Evolutionary conservation across 1,140 invertebrate genomes (phyloP).

Genomic region (Neotoxoptera formosana): DNA sequence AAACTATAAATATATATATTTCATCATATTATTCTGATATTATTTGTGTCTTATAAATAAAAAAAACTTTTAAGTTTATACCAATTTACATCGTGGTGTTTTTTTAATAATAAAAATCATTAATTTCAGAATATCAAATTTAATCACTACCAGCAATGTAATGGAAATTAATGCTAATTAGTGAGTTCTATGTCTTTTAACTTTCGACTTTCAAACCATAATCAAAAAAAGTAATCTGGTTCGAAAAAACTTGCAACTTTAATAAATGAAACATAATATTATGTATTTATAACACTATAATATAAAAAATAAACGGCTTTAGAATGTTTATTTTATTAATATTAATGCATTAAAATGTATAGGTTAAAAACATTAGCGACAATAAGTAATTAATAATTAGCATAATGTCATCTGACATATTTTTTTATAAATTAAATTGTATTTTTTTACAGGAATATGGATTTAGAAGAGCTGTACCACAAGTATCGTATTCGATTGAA

Average conservation of each 20-base stretch:
- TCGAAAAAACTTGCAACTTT: background rate
- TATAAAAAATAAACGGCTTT: background rate
- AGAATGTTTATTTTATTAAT: background rate
- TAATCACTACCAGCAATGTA: background rate
- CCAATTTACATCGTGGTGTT: no score
- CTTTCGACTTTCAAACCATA: background rate
- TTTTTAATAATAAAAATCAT: background rate
- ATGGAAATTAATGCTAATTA: background rate
- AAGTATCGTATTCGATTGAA: constrained; percentile 72
- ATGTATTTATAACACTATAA: background rate
- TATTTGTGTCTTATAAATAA: no score
- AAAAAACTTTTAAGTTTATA: no score
- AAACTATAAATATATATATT: no score
- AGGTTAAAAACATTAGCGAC: background rate
- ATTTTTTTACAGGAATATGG: constrained; percentile 64
- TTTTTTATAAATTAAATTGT: background rate
- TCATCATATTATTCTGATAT: no score
- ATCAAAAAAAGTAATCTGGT: background rate
- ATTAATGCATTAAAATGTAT: background rate
- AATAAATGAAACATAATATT: background rate
- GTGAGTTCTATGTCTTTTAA: background rate
- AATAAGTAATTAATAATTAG: background rate
- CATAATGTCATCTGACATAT: background rate
- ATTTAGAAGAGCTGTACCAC: constrained; percentile 72
- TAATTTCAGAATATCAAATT: background rate